Evolutionary conservation across 2,113 vertebrate genomes (phyloP).

Genomic region (Entomyzon cyanotis): DNA sequence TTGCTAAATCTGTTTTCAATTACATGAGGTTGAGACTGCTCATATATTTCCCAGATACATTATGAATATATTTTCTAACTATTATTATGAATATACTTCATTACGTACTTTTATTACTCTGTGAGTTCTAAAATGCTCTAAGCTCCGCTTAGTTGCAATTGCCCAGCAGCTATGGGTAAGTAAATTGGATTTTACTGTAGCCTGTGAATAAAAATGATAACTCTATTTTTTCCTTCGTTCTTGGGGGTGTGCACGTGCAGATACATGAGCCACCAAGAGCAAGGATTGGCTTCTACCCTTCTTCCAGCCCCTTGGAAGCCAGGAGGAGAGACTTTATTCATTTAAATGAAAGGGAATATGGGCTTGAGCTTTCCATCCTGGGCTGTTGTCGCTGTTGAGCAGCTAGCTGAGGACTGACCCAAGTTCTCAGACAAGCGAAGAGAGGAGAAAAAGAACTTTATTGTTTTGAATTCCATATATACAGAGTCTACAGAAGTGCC

Average conservation of each 20-base stretch:
- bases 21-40: background rate
- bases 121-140: background rate
- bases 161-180: background rate
- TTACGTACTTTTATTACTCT: background rate
- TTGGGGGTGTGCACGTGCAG: background rate
- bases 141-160: background rate
- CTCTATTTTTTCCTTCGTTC: background rate
- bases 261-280: background rate
- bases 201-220: background rate
- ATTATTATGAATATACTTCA: background rate
- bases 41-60: constrained; percentile 8
- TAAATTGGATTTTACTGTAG: background rate
- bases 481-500: too few relatives aligned
- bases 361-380: background rate
- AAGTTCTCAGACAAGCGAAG: too few relatives aligned
- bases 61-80: constrained; percentile 16
- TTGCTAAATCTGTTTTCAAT: constrained; percentile 14
- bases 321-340: background rate
- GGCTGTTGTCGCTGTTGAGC: too few relatives aligned
- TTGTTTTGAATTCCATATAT: too few relatives aligned
- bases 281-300: background rate
- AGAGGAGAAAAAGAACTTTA: too few relatives aligned
- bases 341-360: background rate
- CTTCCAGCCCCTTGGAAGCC: rapidly evolving
- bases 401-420: too few relatives aligned